These are phyloP conservation scores for Psix sp. DNA, from an alignment of 1,140 invertebrate species.

Conservation along the genomic window DNA sequence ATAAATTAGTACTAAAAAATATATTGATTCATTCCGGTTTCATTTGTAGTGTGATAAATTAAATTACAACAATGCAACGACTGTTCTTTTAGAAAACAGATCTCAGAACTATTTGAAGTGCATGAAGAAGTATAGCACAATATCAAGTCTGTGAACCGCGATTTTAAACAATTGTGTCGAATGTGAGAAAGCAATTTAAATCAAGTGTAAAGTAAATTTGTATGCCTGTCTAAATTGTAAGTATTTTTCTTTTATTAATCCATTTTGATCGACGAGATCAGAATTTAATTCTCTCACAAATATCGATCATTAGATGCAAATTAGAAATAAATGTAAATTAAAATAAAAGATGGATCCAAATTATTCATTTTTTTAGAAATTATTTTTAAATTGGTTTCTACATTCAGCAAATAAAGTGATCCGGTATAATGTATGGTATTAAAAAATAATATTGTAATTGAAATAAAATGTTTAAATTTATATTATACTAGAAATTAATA, in stretches of 20 bases:
- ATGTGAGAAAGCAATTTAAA: slow-evolving; percentile 43
- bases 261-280: slow-evolving; percentile 3
- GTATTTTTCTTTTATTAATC: too few species aligned
- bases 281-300: background rate
- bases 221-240: slow-evolving; percentile 3
- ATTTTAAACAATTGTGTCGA: slow-evolving; percentile 19
- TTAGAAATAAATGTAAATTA: too few species aligned
- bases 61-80: slow-evolving; percentile 18
- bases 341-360: too few species aligned
- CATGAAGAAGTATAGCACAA: slow-evolving; percentile 42
- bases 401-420: too few species aligned
- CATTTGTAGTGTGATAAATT: slow-evolving; percentile 17
- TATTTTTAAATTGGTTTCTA: too few species aligned
- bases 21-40: slow-evolving; percentile 22
- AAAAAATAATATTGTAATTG: too few species aligned
- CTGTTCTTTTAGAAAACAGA: slow-evolving; percentile 26
- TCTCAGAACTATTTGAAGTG: slow-evolving; percentile 17
- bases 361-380: too few species aligned
- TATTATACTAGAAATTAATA: too few species aligned
- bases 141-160: slow-evolving; percentile 35
- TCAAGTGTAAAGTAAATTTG: slow-evolving; percentile 22
- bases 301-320: too few species aligned
- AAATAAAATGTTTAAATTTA: too few species aligned
- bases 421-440: too few species aligned
- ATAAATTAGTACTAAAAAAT: too few species aligned